A percentile compares a stretch with the other conserved stretches of the same genome.
phyloP scores from a whole-genome alignment of 2,797 vertebrate species.

The Neoniphon sammara region DNA sequence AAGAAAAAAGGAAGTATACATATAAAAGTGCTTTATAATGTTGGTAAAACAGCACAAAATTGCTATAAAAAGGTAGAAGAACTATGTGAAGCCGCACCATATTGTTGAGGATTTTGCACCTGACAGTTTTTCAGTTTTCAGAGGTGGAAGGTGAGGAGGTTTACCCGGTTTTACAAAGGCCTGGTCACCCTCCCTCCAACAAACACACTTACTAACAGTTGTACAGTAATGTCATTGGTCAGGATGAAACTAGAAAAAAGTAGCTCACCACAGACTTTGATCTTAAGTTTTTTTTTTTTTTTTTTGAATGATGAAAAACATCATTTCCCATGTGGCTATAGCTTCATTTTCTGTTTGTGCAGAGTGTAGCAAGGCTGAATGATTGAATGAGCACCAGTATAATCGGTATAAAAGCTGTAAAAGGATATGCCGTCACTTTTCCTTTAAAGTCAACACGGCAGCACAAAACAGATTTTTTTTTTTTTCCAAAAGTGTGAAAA shows the following conservation, averaged over 20 bases:
- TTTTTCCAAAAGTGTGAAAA: constrained; percentile 61
- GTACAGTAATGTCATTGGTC: constrained; percentile 87
- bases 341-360: constrained; percentile 82
- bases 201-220: constrained; percentile 77
- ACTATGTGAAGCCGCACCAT: constrained; percentile 87
- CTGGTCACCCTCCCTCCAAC: constrained; percentile 57
- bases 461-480: constrained; percentile 40
- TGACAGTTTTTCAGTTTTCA: constrained; percentile 82
- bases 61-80: constrained; percentile 88
- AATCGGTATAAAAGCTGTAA: constrained; percentile 83
- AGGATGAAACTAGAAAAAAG: constrained; percentile 81
- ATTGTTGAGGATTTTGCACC: constrained; percentile 83
- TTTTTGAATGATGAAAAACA: constrained; percentile 85
- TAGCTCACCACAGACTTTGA: constrained; percentile 85
- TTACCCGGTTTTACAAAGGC: constrained; percentile 55
- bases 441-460: constrained; percentile 46
- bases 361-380: constrained; percentile 80
- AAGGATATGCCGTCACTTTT: constrained; percentile 63
- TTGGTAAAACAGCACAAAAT: constrained; percentile 87
- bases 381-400: constrained; percentile 91
- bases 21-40: constrained; percentile 88
- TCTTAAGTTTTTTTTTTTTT: constrained; percentile 70
- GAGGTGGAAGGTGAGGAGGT: constrained; percentile 67
- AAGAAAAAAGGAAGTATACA: constrained; percentile 80
- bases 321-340: constrained; percentile 84